Evolutionary conservation across 2,888 invertebrate species (phyloP), one percentile per base, ranked within the genome.

Genomic region (Apantesis nais): DNA sequence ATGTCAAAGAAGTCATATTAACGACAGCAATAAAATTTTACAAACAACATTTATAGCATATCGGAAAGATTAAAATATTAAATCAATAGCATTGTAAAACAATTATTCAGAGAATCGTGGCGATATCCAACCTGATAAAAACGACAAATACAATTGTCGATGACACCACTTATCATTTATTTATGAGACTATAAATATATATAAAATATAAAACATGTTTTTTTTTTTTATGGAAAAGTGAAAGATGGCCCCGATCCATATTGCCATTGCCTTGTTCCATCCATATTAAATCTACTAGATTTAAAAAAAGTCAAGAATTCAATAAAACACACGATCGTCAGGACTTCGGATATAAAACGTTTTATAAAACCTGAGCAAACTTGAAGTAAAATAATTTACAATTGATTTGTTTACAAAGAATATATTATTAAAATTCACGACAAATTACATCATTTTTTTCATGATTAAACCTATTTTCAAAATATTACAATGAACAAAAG

Each of bases 171-270:
- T 83, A 81, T 78, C 78, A 76, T 73, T 78, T 81, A 84, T 85
- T 86, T 87, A 88, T 83, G 83, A 80, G 74, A 80, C 77, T 80
- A 80, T 86, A 86, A 85, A 86, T 55, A 72, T 74, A 76, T n/a
- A 73, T 74, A 66, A 75, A 79, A 77, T 74, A 60, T n/a, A n/a
- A n/a, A n/a, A n/a, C n/a, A n/a, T n/a, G 48, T 75, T 75, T 76
- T 31, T 31, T 25, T 22, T 52, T 63, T 52, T 22, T 0, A 52
- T 58, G 25, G 55, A 72, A 70, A 72, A 70, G 76, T 72, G 76
- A 76, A 76, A 76, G 63, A 74, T 34, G 34, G 31, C 68, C 67
- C 44, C 34, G 34, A 71, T 71, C 62, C 62, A 52, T 67, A 58
- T 52, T 65, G 41, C 71, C 73, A 76, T 52, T 66, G 29, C 68